phyloP scores from a whole-genome alignment of 2,888 invertebrate species.

The Alentia gelatinosa region DNA sequence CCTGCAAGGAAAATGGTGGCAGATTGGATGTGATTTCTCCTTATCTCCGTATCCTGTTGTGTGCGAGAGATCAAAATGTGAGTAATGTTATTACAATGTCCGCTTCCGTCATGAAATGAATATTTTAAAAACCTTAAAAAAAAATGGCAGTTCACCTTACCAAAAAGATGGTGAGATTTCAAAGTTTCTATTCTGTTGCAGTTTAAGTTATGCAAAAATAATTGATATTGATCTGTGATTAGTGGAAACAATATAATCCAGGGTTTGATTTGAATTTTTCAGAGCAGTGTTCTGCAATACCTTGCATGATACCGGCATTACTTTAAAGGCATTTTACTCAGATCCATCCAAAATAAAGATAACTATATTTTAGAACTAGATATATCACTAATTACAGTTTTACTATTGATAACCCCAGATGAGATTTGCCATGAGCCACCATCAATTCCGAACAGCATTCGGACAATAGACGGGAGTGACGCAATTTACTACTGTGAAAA shows the following conservation, averaged over 20 bases:
- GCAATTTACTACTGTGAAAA: neutral
- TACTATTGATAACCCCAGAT: neutral
- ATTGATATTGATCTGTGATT: neutral
- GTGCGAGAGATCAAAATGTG: neutral
- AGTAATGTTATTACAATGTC: neutral
- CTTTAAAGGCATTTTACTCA: neutral
- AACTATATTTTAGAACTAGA: neutral
- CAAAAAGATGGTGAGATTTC: neutral
- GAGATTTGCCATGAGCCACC: neutral
- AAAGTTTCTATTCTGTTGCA: neutral
- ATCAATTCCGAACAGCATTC: neutral
- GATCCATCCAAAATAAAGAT: too few species aligned
- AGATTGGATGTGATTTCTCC: neutral
- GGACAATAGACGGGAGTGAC: neutral
- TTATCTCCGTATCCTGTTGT: neutral
- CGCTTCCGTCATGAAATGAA: neutral
- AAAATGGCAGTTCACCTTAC: neutral
- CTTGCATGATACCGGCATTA: neutral
- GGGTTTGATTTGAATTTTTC: neutral
- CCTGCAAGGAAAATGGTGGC: neutral
- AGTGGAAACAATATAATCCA: neutral
- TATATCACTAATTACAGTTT: neutral
- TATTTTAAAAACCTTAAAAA: neutral
- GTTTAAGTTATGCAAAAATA: neutral
- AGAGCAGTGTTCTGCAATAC: neutral